phyloP scores from a whole-genome alignment of 2,888 invertebrate genomes.

The Blastobasis adustella region DNA sequence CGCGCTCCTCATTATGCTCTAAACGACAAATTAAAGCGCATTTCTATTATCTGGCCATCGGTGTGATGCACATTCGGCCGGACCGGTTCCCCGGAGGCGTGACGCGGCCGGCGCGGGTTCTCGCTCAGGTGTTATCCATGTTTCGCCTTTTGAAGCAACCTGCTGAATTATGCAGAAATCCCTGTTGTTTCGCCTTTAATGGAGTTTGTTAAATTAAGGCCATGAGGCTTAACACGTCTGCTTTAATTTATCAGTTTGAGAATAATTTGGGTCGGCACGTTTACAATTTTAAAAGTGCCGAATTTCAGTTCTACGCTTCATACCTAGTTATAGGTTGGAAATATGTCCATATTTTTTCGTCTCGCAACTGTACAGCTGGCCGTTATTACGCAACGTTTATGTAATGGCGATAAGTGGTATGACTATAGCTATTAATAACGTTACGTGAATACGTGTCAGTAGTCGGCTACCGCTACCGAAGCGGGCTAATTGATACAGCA shows the following conservation, averaged over 20 bases:
- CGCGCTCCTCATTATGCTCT: conserved; percentile 69
- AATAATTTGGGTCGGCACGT: too few species aligned
- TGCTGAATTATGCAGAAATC: conserved; percentile 45
- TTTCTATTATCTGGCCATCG: conserved; percentile 71
- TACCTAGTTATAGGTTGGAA: too few species aligned
- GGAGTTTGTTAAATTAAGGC: conserved; percentile 3
- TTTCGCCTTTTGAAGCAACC: conserved; percentile 25
- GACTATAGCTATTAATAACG: conserved; percentile 61
- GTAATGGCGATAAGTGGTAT: conserved; percentile 47
- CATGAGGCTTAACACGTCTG: too few species aligned
- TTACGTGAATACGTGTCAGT: conserved; percentile 51
- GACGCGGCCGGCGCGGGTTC: conserved; percentile 25
- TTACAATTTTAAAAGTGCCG: too few species aligned
- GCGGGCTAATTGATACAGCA: conserved; percentile 63
- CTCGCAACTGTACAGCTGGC: too few species aligned
- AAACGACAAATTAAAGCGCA: conserved; percentile 75
- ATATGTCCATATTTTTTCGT: too few species aligned
- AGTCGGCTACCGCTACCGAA: conserved; percentile 58
- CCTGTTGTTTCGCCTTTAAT: conserved; percentile 15
- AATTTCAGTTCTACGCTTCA: too few species aligned
- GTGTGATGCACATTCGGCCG: conserved; percentile 44
- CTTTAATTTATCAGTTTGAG: too few species aligned
- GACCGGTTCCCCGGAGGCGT: conserved; percentile 48
- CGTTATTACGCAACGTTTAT: not conserved
- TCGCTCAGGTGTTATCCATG: conserved; percentile 32